phyloP scores from a whole-genome alignment of 2,888 invertebrate species.

The Habrosyne pyritoides region DNA sequence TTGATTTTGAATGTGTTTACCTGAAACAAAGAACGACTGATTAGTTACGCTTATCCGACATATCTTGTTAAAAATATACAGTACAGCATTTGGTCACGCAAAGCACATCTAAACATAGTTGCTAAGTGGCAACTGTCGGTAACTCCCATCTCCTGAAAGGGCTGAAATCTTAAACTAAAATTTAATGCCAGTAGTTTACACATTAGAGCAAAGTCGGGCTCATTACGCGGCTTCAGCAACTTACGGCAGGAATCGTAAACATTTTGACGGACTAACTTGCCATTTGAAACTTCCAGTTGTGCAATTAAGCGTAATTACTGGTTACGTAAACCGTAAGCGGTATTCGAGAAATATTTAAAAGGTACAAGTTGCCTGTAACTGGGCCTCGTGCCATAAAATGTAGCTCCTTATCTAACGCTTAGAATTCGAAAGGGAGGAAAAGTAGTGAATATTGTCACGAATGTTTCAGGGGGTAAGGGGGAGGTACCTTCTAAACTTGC shows the following conservation, averaged over 20 bases:
- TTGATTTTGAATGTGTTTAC: no score
- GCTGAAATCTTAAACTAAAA: conserved; percentile 41
- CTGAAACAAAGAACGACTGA: conserved; percentile 29
- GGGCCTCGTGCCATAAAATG: neutral
- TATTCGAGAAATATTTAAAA: conserved; percentile 9
- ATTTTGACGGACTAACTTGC: conserved; percentile 35
- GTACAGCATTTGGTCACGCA: neutral
- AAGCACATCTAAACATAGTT: conserved; percentile 1
- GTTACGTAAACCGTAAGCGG: conserved; percentile 4
- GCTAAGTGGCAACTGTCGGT: conserved; percentile 16
- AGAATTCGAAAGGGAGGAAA: conserved; percentile 12
- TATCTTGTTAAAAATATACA: neutral
- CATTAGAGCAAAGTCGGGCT: conserved; percentile 38
- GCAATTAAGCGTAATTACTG: conserved; percentile 15
- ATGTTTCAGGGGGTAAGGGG: conserved; percentile 10
- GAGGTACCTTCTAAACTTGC: conserved; percentile 51
- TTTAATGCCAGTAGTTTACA: conserved; percentile 47
- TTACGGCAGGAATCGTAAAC: conserved; percentile 43
- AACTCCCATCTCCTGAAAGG: conserved; percentile 19
- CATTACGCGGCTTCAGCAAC: conserved; percentile 44
- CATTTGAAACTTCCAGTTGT: conserved; percentile 35
- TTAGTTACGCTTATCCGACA: neutral
- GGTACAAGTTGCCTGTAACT: neutral
- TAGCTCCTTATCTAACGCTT: conserved; percentile 1
- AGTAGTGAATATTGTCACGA: conserved; percentile 3